phyloP scores from a whole-genome alignment of 2,888 invertebrate species.

The Piscicola geometra region DNA sequence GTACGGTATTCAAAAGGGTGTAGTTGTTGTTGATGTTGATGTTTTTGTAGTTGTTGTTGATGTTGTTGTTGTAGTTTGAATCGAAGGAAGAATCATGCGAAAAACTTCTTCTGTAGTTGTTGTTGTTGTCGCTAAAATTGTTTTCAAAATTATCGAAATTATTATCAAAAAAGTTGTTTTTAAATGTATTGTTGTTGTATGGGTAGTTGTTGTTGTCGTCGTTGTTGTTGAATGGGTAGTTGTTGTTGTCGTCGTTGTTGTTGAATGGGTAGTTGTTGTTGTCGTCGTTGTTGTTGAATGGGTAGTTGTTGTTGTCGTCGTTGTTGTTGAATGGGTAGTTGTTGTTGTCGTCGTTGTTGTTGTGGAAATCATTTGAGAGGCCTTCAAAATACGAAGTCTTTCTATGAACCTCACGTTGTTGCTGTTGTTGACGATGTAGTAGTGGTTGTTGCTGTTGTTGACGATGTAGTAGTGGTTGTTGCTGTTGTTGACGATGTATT shows the following conservation, averaged over 20 bases:
- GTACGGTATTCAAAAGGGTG: no score
- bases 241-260: not conserved
- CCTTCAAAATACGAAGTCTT: not conserved
- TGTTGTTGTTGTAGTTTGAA: conserved; percentile 16
- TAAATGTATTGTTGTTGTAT: not conserved
- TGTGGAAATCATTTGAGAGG: not conserved
- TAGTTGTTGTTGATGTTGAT: not conserved
- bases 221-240: no score
- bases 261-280: conserved; percentile 2
- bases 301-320: not conserved
- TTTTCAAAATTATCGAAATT: no score
- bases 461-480: not conserved
- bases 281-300: not conserved
- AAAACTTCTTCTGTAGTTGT: no score
- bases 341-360: not conserved
- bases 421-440: conserved; percentile 3
- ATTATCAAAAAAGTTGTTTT: no score
- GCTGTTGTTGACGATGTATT: conserved; percentile 8
- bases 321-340: not conserved
- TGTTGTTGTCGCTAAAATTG: no score
- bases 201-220: no score
- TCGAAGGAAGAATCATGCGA: no score
- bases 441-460: not conserved
- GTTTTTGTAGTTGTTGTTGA: not conserved
- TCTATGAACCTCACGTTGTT: not conserved